A percentile compares a stretch with the other conserved stretches of the same genome.
Conservation (phyloP, 2,797 vertebrate genomes). For the Pangasius macronema region DNA sequence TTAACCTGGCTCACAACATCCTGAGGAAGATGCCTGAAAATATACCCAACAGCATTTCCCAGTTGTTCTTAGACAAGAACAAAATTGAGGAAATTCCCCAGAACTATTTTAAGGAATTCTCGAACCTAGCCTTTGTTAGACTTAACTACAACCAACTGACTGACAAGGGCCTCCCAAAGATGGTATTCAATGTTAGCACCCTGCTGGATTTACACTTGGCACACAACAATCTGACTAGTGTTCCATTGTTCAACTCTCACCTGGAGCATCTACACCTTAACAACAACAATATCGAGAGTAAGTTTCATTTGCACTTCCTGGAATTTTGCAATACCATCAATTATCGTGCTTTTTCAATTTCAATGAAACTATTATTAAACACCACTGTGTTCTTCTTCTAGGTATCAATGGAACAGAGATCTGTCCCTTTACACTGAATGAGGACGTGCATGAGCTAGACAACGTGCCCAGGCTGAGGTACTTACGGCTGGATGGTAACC, state of each 20-base stretch:
- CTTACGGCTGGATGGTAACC: constrained; percentile 92
- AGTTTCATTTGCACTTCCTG: constrained; percentile 60
- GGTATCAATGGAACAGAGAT: constrained; percentile 92
- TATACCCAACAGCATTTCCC: constrained; percentile 82
- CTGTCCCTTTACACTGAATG: constrained; percentile 77
- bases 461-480: constrained; percentile 85
- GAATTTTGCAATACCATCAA: background rate
- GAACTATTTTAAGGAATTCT: constrained; percentile 86
- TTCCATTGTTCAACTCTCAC: constrained; percentile 83
- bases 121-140: constrained; percentile 88
- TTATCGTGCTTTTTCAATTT: background rate
- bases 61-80: constrained; percentile 95
- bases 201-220: constrained; percentile 92
- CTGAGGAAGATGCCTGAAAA: constrained; percentile 90
- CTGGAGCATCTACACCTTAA: constrained; percentile 96
- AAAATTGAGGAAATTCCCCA: constrained; percentile 86
- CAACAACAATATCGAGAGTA: constrained; percentile 93
- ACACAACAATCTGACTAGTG: constrained; percentile 87
- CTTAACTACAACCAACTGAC: constrained; percentile 93
- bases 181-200: constrained; percentile 89
- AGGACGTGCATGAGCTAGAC: constrained; percentile 67
- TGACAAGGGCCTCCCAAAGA: constrained; percentile 88
- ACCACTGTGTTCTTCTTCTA: constrained; percentile 62
- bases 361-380: background rate
- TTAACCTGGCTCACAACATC: constrained; percentile 91